Evolutionary conservation across 2,888 invertebrate species (phyloP), one percentile per base, ranked within the genome.

Genomic region (Ophion slaviceki): DNA sequence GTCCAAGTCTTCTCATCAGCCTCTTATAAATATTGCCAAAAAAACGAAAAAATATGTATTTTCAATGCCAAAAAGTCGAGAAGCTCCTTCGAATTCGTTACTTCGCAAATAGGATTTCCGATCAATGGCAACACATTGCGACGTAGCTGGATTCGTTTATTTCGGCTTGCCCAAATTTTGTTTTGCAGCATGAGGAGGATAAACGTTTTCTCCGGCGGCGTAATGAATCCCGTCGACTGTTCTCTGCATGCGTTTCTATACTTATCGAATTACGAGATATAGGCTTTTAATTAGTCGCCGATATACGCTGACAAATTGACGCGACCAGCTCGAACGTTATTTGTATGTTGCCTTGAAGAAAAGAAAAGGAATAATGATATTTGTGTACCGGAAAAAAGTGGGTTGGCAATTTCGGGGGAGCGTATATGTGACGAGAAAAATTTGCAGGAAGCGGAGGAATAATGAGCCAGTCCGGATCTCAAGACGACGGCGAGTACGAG

Each of bases 401-500:
- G n/a, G 8, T 24, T 64, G 17, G 5, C 14, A 53, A 61, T 61
- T 4, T 7, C 10, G 10, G 17, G 11, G 40, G 24, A 61, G 57
- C 24, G 64, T 32, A 71, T 57, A 36, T 11, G 20, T 64, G 62
- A 80, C 36, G 32, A 32, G 32, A 67, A 59, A 59, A 36, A 75
- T 87, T 88, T 91, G 86, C 91, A 93, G 93, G 92, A 87, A 93
- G 92, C 80, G 93, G 93, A 82, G 93, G 93, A 83, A 92, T 94
- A 76, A 93, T 93, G 90, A 94, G 93, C 86, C 94, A 94, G 68
- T 92, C 93, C 2, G 94, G 92, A 87, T 93, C 94, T 32, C 96
- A 96, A 82, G 97, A 97, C 92, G 97, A 98, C 92, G 97, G 96
- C 85, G 98, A 98, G 92, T 98, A 98, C 93, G 97, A 98, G 92